Conservation (phyloP, 2,888 invertebrate species). For the Parascotia fuliginaria region DNA sequence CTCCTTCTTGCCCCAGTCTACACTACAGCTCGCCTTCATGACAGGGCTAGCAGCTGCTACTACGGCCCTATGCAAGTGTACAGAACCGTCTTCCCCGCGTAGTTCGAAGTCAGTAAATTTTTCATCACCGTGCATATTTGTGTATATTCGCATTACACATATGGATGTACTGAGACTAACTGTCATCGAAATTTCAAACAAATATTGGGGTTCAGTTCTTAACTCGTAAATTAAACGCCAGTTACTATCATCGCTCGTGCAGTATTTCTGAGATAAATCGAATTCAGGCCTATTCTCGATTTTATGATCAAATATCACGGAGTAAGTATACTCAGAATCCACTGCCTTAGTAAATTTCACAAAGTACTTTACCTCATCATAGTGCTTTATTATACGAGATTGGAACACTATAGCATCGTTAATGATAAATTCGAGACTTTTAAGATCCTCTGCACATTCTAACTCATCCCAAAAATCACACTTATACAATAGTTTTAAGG, state of each 20-base stretch:
- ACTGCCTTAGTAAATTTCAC: background rate
- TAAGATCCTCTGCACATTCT: too few species aligned
- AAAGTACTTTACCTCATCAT: background rate
- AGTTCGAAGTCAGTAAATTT: constrained; percentile 63
- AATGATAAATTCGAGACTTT: background rate
- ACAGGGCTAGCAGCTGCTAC: constrained; percentile 62
- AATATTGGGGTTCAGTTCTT: too few species aligned
- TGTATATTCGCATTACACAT: background rate
- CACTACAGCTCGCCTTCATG: constrained; percentile 55
- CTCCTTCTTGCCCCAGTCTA: constrained; percentile 56
- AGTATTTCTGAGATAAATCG: too few species aligned
- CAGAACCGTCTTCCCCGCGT: constrained; percentile 57
- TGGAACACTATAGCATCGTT: background rate
- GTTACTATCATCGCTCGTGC: too few species aligned
- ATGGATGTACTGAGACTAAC: too few species aligned
- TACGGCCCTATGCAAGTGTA: constrained; percentile 56
- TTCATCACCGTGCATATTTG: constrained; percentile 50
- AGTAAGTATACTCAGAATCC: background rate
- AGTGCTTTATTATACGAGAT: background rate
- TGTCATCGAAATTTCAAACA: too few species aligned
- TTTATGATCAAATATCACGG: background rate
- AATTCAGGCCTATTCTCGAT: too few species aligned
- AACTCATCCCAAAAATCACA: too few species aligned
- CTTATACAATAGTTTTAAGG: too few species aligned
- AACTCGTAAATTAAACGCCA: too few species aligned